Percentiles rank a stretch among this genome's conserved stretches.
Conservation (phyloP, 2,113 vertebrate species). For the Vombatus ursinus region DNA sequence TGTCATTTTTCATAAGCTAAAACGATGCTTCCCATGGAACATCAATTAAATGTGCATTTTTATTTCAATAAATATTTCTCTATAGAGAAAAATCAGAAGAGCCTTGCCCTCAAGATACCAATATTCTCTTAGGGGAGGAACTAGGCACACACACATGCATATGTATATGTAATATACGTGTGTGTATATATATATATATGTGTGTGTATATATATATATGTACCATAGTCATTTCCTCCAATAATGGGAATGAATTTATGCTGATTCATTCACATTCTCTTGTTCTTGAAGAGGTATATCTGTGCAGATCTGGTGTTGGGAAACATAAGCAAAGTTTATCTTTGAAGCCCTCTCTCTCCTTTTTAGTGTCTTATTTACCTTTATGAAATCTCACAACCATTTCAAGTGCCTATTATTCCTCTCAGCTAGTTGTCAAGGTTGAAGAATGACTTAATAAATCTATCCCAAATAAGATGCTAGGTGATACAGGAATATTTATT, state of each 20-base stretch:
- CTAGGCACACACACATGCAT: too few species aligned
- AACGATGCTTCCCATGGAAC: not conserved
- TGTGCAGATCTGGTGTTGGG: not conserved
- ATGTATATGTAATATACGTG: too few species aligned
- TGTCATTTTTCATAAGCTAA: not conserved
- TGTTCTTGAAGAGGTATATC: not conserved
- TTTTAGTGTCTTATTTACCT: not conserved
- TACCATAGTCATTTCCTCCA: not conserved
- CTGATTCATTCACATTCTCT: constrained; percentile 24
- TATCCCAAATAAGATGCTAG: not conserved
- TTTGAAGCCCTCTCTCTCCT: not conserved
- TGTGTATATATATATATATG: too few species aligned
- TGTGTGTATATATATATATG: too few species aligned
- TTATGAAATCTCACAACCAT: not conserved
- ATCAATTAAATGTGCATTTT: not conserved
- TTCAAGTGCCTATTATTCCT: not conserved
- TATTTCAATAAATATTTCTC: not conserved
- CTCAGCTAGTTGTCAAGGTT: not conserved
- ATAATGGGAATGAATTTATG: constrained; percentile 17
- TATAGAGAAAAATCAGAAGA: not conserved
- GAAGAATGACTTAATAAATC: constrained; percentile 21
- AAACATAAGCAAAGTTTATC: constrained; percentile 31
- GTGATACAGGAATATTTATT: not conserved
- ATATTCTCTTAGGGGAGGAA: too few species aligned
- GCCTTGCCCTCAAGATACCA: not conserved